Evolutionary conservation across 64 coral and sea anemone genomes (phyloP), one percentile per base, ranked within the genome.

Genomic region (Porites australiensis): DNA sequence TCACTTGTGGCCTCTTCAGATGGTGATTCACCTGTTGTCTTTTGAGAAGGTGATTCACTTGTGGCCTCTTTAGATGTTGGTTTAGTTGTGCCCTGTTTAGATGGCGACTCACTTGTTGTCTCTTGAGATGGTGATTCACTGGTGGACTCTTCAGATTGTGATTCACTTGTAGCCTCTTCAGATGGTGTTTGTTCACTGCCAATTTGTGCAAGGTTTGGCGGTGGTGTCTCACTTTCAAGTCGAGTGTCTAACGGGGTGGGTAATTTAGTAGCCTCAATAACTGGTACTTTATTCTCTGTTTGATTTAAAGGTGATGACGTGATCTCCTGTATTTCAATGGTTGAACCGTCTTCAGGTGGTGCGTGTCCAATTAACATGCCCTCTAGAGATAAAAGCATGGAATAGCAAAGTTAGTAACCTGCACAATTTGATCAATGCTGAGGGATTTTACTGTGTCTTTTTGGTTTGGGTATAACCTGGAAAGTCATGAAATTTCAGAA

Each of bases 301-400:
- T 48, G 11, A 60, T 84, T 84, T 15, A 84, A 45, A 0, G 81
- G 81, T 69, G 81, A 48, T 6, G 81, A 69, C 19, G 81, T 84
- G 18, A 84, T 46, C 4, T 66, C 59, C 8, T 84, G 6, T 68
- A 84, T 68, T 3, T 46, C 62, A 5, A 84, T n/a, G 14, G 23
- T 51, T 16, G 62, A 64, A 3, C 64, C 81, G 7, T 69, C 81
- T 84, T 65, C 61, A 9, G 63, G 15, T n/a, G 81, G 81, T 51
- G 62, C 47, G 14, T 48, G 69, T 4, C 81, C 81, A 84, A 84
- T 48, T 68, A 84, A 50, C 81, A 84, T 84, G 11, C 63, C 81
- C 9, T 84, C 81, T 84, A 60, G 21, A 5, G 4, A 51, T 4
- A 66, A 67, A 50, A 47, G 27, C 27, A 37, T 37, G 27, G 27